Percentiles rank a stretch among this genome's conserved stretches.
Conservation (phyloP, 2,888 invertebrate species). For the Griposia aprilina region DNA sequence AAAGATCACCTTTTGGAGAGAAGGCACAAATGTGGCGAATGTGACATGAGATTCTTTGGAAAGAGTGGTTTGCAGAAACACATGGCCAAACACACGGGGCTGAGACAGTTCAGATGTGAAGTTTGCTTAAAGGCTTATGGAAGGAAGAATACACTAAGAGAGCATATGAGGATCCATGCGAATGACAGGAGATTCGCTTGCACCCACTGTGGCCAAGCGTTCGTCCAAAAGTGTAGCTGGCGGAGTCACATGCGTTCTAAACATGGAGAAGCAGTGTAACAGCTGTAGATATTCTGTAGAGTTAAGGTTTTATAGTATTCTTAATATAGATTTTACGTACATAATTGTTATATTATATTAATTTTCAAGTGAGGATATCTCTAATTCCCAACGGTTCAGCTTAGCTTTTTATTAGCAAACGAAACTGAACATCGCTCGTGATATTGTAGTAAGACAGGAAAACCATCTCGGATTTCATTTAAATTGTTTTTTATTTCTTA, state of each 20-base stretch:
- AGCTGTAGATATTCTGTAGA: not conserved
- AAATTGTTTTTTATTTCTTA: not conserved
- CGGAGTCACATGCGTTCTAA: constrained; percentile 81
- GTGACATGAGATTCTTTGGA: constrained; percentile 81
- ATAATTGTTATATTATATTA: constrained; percentile 22
- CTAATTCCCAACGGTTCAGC: not conserved
- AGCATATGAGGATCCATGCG: constrained; percentile 77
- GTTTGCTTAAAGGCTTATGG: constrained; percentile 79
- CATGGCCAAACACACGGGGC: constrained; percentile 78
- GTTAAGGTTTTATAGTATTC: constrained; percentile 18
- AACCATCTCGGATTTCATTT: not conserved
- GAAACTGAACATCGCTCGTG: not conserved
- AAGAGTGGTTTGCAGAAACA: constrained; percentile 74
- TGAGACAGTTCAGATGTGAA: constrained; percentile 77
- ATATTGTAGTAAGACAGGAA: not conserved
- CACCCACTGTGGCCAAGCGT: constrained; percentile 70
- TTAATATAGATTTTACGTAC: constrained; percentile 11
- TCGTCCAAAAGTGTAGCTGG: constrained; percentile 79
- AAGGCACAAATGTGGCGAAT: constrained; percentile 83
- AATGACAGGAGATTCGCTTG: constrained; percentile 74
- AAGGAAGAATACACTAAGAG: constrained; percentile 74
- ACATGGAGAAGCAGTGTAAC: constrained; percentile 66
- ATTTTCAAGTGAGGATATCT: constrained; percentile 1
- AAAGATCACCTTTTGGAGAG: constrained; percentile 83
- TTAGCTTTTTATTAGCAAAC: constrained; percentile 5